Evolutionary conservation across 1,140 invertebrate species (phyloP).

Genomic region (Hirudo medicinalis): DNA sequence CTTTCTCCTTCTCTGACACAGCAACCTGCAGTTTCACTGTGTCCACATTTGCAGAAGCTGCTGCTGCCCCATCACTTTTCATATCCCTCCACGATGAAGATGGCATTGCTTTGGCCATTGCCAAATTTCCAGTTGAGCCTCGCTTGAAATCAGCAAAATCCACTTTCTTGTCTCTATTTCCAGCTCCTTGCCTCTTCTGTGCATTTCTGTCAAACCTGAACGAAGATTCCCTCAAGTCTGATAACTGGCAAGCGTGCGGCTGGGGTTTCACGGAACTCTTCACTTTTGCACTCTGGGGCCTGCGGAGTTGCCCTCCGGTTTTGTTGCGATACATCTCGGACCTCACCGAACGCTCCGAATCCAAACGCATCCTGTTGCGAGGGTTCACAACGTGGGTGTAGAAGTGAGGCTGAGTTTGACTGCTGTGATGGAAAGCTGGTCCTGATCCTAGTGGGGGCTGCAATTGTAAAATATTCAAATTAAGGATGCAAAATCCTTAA

Average conservation of each 20-base stretch:
- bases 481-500: neutral
- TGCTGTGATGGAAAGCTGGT: constrained; percentile 5
- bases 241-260: neutral
- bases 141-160: too few relatives aligned
- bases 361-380: neutral
- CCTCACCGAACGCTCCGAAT: neutral
- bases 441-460: constrained; percentile 1
- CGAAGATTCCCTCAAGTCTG: neutral
- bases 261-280: neutral
- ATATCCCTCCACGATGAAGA: neutral
- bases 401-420: constrained; percentile 8
- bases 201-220: too few relatives aligned
- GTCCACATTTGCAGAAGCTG: neutral
- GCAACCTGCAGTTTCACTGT: neutral
- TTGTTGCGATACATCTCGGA: neutral
- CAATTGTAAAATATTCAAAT: neutral
- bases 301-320: neutral
- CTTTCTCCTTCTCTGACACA: neutral
- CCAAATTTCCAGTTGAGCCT: too few relatives aligned
- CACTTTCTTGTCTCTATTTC: too few relatives aligned
- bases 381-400: neutral
- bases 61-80: neutral
- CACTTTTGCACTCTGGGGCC: neutral
- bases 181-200: too few relatives aligned
- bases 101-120: neutral